Evolutionary conservation across 2,797 vertebrate species (phyloP).

Genomic region (Valencia hispanica): DNA sequence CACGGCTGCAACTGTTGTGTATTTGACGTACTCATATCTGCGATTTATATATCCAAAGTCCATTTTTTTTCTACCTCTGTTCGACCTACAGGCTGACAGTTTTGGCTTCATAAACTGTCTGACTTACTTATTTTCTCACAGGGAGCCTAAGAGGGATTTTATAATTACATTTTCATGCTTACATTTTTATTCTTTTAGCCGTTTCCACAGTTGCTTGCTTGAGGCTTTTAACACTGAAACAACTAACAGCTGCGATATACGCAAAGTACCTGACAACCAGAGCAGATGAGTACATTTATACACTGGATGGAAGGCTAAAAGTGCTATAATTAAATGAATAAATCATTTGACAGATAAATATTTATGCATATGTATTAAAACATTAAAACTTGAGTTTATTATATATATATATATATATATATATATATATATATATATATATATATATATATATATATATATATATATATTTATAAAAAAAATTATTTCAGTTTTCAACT

Average conservation of each 20-base stretch:
- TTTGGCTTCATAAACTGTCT: slow-evolving; percentile 8
- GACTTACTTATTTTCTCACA: slow-evolving; percentile 11
- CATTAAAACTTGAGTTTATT: background rate
- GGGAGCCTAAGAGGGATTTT: slow-evolving; percentile 1
- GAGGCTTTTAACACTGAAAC: background rate
- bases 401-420: too few species aligned
- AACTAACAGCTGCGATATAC: slow-evolving; percentile 18
- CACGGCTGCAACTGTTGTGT: slow-evolving; percentile 26
- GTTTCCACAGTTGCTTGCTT: background rate
- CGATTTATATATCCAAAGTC: background rate
- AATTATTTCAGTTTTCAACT: too few species aligned
- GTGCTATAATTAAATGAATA: background rate
- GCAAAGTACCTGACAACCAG: background rate
- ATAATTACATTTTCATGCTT: slow-evolving; percentile 6
- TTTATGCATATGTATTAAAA: background rate
- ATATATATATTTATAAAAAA: too few species aligned
- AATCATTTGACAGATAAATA: background rate
- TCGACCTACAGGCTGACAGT: background rate
- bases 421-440: too few species aligned
- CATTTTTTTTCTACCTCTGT: background rate
- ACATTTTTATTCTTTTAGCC: background rate
- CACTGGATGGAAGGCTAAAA: background rate
- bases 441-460: too few species aligned
- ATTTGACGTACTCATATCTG: slow-evolving; percentile 7
- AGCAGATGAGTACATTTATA: background rate